Conservation (phyloP, 2,888 invertebrate species). For the Drosophila leonis region DNA sequence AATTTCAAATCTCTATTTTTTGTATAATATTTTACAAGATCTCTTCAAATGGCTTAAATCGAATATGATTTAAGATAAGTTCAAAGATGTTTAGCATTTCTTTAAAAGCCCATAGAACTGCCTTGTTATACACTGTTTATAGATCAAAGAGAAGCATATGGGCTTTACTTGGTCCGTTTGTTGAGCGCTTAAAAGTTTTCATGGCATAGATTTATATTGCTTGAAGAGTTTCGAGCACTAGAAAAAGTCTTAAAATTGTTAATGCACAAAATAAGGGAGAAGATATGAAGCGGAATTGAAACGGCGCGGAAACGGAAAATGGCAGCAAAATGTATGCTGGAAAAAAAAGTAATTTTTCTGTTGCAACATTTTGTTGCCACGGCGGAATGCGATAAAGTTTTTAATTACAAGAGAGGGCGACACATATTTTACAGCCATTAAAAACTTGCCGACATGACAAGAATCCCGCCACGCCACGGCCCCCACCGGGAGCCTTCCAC, state of each 20-base stretch:
- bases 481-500: not conserved
- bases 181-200: not conserved
- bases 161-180: not conserved
- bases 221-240: not conserved
- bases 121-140: not conserved
- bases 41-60: no score
- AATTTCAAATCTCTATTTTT: no score
- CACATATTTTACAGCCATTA: constrained; percentile 42
- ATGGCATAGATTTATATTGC: not conserved
- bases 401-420: constrained; percentile 36
- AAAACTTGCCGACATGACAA: constrained; percentile 38
- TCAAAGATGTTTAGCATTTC: not conserved
- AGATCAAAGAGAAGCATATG: not conserved
- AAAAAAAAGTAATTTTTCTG: not conserved
- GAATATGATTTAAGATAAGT: no score
- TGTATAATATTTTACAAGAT: no score
- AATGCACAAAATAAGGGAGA: not conserved
- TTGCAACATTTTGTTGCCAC: constrained; percentile 29
- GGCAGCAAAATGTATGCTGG: not conserved
- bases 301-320: constrained; percentile 4
- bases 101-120: not conserved
- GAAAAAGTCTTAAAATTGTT: not conserved
- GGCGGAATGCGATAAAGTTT: constrained; percentile 42
- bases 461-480: not conserved
- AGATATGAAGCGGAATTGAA: not conserved